These are phyloP conservation scores for Hypena proboscidalis DNA, from an alignment of 2,888 invertebrate species.

Conservation along the genomic window DNA sequence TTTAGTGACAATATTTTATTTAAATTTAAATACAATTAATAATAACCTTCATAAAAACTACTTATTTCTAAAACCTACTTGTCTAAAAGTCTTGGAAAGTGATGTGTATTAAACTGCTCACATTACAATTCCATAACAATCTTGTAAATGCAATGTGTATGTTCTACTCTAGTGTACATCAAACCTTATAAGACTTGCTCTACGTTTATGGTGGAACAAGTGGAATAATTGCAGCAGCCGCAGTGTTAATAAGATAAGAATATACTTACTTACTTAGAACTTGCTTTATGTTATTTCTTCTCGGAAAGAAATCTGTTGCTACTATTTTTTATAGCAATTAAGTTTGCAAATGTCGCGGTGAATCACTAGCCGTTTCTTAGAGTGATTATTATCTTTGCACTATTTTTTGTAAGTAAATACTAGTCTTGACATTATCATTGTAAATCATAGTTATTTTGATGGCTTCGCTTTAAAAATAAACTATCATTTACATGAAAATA, in stretches of 20 bases:
- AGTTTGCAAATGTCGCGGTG: slow-evolving; percentile 1
- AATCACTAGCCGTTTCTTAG: slow-evolving; percentile 1
- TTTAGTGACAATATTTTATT: no score
- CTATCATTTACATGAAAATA: no score
- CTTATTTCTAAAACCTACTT: no score
- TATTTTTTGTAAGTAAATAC: background rate
- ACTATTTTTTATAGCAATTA: slow-evolving; percentile 10
- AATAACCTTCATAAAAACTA: no score
- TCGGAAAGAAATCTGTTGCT: slow-evolving; percentile 4
- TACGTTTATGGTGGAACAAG: slow-evolving; percentile 24
- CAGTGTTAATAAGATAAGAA: slow-evolving; percentile 34
- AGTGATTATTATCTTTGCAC: slow-evolving; percentile 1
- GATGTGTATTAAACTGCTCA: no score
- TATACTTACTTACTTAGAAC: slow-evolving; percentile 26
- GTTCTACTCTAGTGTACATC: background rate
- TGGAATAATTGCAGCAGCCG: slow-evolving; percentile 27
- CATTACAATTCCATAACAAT: no score
- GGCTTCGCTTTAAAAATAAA: background rate
- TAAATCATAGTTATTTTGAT: background rate
- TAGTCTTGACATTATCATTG: background rate
- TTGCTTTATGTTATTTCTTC: slow-evolving; percentile 17
- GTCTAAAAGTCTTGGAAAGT: no score
- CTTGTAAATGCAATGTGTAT: background rate
- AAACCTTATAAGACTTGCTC: slow-evolving; percentile 18
- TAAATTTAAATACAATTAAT: no score